These are phyloP conservation scores for Caenorhabditis angaria DNA, from an alignment of 2,888 invertebrate genomes.

Conservation along the genomic window DNA sequence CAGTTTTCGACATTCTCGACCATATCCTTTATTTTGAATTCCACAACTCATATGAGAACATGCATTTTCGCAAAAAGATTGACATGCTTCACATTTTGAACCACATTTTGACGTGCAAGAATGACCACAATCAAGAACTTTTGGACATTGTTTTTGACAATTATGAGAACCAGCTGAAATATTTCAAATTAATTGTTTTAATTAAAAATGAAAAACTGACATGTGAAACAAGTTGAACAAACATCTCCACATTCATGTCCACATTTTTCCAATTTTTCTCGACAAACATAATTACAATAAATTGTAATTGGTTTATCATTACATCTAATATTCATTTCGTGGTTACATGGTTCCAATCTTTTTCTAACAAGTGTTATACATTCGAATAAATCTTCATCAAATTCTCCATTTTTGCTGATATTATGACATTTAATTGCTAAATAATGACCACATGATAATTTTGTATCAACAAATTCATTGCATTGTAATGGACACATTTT, in stretches of 20 bases:
- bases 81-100: conserved; percentile 69
- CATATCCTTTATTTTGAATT: conserved; percentile 17
- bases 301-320: not conserved
- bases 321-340: conserved; percentile 13
- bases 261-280: conserved; percentile 15
- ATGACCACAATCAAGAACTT: conserved; percentile 78
- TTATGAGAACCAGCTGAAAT: conserved; percentile 40
- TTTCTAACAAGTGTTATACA: conserved; percentile 1
- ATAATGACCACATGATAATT: not conserved
- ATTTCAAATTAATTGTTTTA: not conserved
- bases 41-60: conserved; percentile 35
- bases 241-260: conserved; percentile 23
- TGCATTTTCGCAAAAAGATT: conserved; percentile 47
- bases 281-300: conserved; percentile 17
- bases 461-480: not conserved
- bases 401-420: not conserved
- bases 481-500: conserved; percentile 6
- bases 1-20: conserved; percentile 56
- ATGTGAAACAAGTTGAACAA: conserved; percentile 22
- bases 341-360: conserved; percentile 20
- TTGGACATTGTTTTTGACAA: conserved; percentile 75
- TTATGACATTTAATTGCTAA: conserved; percentile 15
- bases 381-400: not conserved
- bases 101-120: conserved; percentile 65
- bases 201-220: not conserved